Conservation (phyloP, 2,888 invertebrate genomes). For the Microctonus aethiopoides region DNA sequence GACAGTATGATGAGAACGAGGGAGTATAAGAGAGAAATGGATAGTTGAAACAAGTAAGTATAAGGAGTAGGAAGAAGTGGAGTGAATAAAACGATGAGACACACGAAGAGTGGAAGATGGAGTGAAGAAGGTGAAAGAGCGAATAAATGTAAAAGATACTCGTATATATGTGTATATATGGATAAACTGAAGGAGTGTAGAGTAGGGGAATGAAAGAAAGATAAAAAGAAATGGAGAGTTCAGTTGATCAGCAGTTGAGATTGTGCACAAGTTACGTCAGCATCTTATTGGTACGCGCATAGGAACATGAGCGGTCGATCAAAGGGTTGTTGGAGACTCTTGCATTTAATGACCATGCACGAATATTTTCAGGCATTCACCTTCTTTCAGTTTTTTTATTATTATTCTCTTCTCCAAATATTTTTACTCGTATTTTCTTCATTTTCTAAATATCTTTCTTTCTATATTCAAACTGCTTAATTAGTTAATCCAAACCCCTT, state of each 20-base stretch:
- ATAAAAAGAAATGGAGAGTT: constrained; percentile 37
- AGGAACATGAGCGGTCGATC: constrained; percentile 60
- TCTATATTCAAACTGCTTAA: no score
- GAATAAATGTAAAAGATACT: background rate
- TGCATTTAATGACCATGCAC: constrained; percentile 55
- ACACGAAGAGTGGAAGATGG: constrained; percentile 18
- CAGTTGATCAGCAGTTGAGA: constrained; percentile 59
- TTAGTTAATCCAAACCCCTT: no score
- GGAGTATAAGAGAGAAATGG: background rate
- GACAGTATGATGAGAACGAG: constrained; percentile 51
- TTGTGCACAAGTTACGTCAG: constrained; percentile 62
- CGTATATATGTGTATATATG: no score
- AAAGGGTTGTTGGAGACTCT: constrained; percentile 55
- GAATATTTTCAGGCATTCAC: constrained; percentile 39
- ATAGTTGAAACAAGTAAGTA: background rate
- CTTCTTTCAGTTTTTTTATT: constrained; percentile 24
- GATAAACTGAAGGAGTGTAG: constrained; percentile 21
- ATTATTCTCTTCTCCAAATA: constrained; percentile 9
- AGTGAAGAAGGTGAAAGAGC: constrained; percentile 4
- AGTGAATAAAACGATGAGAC: constrained; percentile 38
- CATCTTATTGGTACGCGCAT: constrained; percentile 60
- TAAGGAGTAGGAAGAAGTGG: no score
- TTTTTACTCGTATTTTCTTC: constrained; percentile 6
- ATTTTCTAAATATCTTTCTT: constrained; percentile 8
- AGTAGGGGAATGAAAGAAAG: constrained; percentile 26